Base-by-base conservation (phyloP, 1,140 invertebrate species). In the Caenorhabditis inopinata region DNA sequence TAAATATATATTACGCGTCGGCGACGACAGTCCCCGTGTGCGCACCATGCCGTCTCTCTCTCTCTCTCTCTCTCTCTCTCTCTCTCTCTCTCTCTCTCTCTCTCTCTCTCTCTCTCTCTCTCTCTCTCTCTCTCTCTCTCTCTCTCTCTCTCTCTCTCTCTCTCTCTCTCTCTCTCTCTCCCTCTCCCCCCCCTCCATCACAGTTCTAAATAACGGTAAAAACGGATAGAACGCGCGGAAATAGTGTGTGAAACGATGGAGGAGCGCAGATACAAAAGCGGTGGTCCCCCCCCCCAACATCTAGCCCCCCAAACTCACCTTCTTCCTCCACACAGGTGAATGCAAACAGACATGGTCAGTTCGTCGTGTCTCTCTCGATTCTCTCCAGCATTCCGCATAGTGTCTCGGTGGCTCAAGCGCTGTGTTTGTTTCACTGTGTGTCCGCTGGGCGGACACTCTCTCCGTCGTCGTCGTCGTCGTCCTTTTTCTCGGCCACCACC, bases 261-360 rank as follows among this genome's bases (percentile, higher is more conserved):
- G 58, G 27, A 2, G 16, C 16, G 21, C n/a, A 68, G 58, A 68
- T 21, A 42, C 5, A 68, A 16, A 68, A 27, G 25, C 49, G 21
- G 53, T 32, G 27, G 29, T 62, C 11, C n/a, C 58, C 32, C 58
- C 6, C 14, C 38, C 14, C 38, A 5, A 5, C 38, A 7, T 42
- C 5, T 42, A 7, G 6, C 14, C 14, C n/a, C 25, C 11, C 32
- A 29, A n/a, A n/a, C 38, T 42, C 38, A 5, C 38, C 38, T 42
- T 42, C 5, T 42, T 42, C 38, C 14, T 42, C n/a, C 25, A 7
- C 32, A 29, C 58, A 68, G 58, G 58, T 68, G 51, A 68, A 68
- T 68, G 58, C n/a, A 68, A 68, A 68, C 38, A 68, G 58, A 68
- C 58, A 68, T 68, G 58, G 58, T 68, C 58, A 68, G 58, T 68